phyloP scores from a whole-genome alignment of 2,888 invertebrate species.

The Caenorhabditis wallacei region DNA sequence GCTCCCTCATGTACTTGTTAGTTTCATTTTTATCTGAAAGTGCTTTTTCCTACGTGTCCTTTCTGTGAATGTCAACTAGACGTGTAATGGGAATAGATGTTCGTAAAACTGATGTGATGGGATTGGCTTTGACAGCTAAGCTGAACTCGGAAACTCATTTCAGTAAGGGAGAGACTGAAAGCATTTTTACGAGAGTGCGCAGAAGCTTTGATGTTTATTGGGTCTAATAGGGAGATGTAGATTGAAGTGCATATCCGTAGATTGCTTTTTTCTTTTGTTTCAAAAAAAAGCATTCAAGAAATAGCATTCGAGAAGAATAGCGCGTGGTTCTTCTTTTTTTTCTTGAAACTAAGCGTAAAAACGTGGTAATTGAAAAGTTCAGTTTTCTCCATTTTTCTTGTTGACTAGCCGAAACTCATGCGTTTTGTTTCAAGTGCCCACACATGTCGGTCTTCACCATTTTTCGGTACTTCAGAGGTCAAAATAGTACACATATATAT shows the following conservation, averaged over 20 bases:
- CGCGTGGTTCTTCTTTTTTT: no score
- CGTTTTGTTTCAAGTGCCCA: slow-evolving; percentile 55
- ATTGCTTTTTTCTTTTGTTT: no score
- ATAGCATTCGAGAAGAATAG: not conserved
- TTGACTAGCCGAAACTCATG: slow-evolving; percentile 34
- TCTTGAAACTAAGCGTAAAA: not conserved
- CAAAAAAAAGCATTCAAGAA: no score
- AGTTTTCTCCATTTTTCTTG: slow-evolving; percentile 3
- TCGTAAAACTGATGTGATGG: slow-evolving; percentile 27
- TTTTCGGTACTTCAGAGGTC: slow-evolving; percentile 20
- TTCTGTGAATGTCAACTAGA: not conserved
- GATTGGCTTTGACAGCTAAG: slow-evolving; percentile 37
- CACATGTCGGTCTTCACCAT: slow-evolving; percentile 34
- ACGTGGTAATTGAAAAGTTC: slow-evolving; percentile 22
- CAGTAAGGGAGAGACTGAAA: not conserved
- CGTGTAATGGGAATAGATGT: slow-evolving; percentile 31
- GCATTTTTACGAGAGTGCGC: not conserved
- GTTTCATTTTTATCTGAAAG: not conserved
- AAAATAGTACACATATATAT: slow-evolving; percentile 12
- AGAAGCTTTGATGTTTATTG: no score
- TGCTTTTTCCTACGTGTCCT: not conserved
- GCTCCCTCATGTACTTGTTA: not conserved
- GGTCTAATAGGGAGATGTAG: no score
- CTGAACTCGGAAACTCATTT: not conserved
- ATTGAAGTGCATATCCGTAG: no score